phyloP scores from a whole-genome alignment of 2,113 vertebrate species.

The Lagopus muta region DNA sequence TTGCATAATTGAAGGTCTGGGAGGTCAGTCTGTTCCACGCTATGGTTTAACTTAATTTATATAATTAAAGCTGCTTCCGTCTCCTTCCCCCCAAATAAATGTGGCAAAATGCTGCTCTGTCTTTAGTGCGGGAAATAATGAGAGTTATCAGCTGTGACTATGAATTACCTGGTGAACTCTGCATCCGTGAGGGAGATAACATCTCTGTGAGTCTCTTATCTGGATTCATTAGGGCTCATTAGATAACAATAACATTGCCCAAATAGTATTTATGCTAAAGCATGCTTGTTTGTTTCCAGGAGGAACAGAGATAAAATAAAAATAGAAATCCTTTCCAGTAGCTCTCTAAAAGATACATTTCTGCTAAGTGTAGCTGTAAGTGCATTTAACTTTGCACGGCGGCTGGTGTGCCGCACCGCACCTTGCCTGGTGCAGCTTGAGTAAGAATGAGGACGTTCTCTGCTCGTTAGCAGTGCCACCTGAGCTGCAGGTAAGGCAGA shows the following conservation, averaged over 20 bases:
- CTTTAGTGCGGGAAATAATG: background rate
- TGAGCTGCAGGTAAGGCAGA: background rate
- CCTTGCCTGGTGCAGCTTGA: background rate
- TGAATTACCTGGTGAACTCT: background rate
- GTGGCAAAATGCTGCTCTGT: background rate
- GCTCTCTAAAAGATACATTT: background rate
- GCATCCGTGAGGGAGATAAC: background rate
- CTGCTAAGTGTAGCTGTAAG: background rate
- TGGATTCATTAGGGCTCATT: background rate
- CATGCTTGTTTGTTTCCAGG: background rate
- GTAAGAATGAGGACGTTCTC: background rate
- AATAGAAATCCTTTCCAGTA: background rate
- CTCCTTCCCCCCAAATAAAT: background rate
- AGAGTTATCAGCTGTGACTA: background rate
- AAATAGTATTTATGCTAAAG: background rate
- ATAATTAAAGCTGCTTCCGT: background rate
- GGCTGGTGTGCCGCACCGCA: accelerated
- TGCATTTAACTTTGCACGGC: background rate
- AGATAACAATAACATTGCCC: background rate
- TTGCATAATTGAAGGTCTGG: background rate
- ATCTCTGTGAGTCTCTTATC: background rate
- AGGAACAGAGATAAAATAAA: background rate
- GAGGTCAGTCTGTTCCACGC: conserved; percentile 12
- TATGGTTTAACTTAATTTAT: background rate
- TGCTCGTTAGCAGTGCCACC: background rate